Evolutionary conservation across 2,113 vertebrate species (phyloP).

Genomic region (Saguinus midas): DNA sequence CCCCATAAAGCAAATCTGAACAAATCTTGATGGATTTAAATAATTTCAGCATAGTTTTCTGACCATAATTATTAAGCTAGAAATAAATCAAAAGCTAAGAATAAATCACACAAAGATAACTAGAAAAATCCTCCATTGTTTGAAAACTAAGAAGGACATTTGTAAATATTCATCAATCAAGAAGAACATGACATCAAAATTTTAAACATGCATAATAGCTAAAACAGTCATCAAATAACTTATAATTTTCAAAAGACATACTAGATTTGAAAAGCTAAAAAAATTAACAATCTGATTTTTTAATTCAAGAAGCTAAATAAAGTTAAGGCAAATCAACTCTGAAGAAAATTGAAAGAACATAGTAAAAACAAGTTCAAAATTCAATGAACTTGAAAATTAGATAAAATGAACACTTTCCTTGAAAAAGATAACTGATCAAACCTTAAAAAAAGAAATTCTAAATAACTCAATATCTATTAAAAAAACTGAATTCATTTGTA

Average conservation of each 20-base stretch:
- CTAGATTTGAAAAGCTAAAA: background rate
- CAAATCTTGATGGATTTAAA: background rate
- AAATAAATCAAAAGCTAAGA: background rate
- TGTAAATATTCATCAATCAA: background rate
- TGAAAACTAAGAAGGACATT: background rate
- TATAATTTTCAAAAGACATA: background rate
- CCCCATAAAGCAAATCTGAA: background rate
- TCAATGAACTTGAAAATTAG: background rate
- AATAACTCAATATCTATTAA: background rate
- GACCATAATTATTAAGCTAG: background rate
- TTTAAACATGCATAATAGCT: background rate
- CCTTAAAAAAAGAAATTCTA: background rate
- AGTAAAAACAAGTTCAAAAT: background rate
- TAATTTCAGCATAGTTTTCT: background rate
- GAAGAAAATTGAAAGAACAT: background rate
- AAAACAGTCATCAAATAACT: background rate
- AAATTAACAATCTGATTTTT: background rate
- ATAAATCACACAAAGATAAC: background rate
- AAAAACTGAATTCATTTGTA: background rate
- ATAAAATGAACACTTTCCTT: constrained; percentile 2
- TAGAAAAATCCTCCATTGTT: background rate
- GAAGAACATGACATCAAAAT: background rate
- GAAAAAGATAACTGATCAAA: background rate
- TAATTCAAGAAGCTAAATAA: background rate
- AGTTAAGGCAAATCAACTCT: background rate